phyloP scores from a whole-genome alignment of 1,140 invertebrate species.

The Doryteuthis pealeii region DNA sequence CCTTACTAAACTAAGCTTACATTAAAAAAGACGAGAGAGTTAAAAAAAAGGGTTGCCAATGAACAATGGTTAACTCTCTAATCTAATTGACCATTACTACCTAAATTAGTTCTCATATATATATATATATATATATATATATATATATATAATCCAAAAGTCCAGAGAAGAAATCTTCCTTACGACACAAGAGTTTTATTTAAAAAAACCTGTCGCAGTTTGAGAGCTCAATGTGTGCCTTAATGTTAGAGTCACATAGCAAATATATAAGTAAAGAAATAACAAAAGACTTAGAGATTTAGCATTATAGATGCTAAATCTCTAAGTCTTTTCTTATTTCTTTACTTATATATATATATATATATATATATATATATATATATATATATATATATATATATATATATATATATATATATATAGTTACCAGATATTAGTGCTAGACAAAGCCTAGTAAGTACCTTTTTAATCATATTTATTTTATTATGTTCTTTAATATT shows the following conservation, averaged over 20 bases:
- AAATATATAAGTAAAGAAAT: too few relatives aligned
- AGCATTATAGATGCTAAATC: not conserved
- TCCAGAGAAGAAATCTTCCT: too few relatives aligned
- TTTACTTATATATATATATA: slow-evolving; percentile 1
- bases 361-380: slow-evolving; percentile 2
- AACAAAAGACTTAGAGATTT: not conserved
- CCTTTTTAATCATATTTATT: not conserved
- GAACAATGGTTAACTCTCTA: not conserved
- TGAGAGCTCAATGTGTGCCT: too few relatives aligned
- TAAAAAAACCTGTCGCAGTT: too few relatives aligned
- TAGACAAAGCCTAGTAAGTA: not conserved
- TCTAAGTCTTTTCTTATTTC: not conserved
- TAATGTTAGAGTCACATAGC: too few relatives aligned
- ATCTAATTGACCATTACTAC: not conserved
- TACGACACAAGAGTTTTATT: too few relatives aligned
- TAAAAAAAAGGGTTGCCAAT: not conserved
- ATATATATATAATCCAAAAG: too few relatives aligned
- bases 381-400: slow-evolving; percentile 15
- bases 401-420: slow-evolving; percentile 23
- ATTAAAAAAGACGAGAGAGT: not conserved
- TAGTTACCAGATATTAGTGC: not conserved
- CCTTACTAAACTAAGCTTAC: not conserved
- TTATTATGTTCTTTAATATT: too few relatives aligned
- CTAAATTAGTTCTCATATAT: too few relatives aligned
- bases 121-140: too few relatives aligned